Evolutionary conservation across 2,888 invertebrate genomes (phyloP).

Genomic region (Luffia ferchaultella): DNA sequence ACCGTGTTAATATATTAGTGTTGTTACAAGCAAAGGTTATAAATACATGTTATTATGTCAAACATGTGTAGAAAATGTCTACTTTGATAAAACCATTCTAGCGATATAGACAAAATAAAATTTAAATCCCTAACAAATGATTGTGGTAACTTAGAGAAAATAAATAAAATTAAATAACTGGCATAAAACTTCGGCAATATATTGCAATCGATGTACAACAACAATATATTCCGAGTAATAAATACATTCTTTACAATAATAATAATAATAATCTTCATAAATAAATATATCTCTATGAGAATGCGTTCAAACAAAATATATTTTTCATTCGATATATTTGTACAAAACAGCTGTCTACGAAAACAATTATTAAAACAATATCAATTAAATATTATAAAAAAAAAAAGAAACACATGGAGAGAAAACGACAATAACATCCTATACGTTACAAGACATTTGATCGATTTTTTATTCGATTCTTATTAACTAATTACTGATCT

Average conservation of each 20-base stretch:
- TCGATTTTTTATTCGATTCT: not conserved
- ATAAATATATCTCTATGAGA: conserved; percentile 46
- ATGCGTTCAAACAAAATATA: conserved; percentile 46
- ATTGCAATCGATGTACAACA: not conserved
- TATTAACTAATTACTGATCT: conserved; percentile 25
- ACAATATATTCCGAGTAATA: conserved; percentile 2
- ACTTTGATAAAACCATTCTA: not conserved
- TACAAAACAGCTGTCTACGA: conserved; percentile 40
- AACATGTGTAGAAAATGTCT: not conserved
- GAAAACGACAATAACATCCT: not conserved
- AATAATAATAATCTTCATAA: conserved; percentile 35
- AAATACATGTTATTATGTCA: not conserved
- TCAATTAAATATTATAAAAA: no score
- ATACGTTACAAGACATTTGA: not conserved
- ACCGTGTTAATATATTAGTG: conserved; percentile 53
- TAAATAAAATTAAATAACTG: not conserved
- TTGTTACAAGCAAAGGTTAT: conserved; percentile 66
- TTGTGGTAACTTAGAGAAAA: not conserved
- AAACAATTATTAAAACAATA: not conserved
- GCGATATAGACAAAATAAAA: not conserved
- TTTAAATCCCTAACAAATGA: not conserved
- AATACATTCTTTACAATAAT: conserved; percentile 32
- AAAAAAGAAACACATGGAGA: no score
- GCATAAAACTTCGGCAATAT: not conserved
- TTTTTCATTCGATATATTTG: conserved; percentile 45